Base-by-base conservation (phyloP, 2,113 vertebrate species). In the Poicephalus gulielmi region DNA sequence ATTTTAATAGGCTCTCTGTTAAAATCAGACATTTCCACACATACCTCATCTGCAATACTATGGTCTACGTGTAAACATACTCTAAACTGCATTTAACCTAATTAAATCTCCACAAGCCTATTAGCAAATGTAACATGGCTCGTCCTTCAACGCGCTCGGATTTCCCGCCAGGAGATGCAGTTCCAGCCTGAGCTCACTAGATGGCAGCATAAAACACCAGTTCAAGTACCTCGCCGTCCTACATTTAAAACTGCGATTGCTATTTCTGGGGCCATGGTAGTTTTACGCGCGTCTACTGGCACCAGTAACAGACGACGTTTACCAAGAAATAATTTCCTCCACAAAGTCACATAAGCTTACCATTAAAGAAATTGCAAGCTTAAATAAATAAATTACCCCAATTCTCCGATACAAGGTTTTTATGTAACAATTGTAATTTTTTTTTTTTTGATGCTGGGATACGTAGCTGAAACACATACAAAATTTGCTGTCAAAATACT, bases 101-200 rank as follows among this genome's bases (percentile, higher is more conserved):
- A 7, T 57, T 27, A 50, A 79, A 39, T 7, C 13, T 46, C 30
- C 27, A 30, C 47, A 84, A 53, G 12, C 3, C 43, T 59, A 16
- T 10, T 41, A 0, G 5, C 70, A 82, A 94, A 46, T 7, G 37
- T 20, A 67, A 62, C 16, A 67, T 0, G 22, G 16, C 18, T 62
- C 9, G 10, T 18, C 9, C 33, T 77, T 13, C 62, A 67, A 39
- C 7, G 13, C 3, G 18, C 14, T 16, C 4, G 50, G 33, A 35
- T 6, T 49, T 60, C 30, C 25, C 13, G 5, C 10, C 8, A 52
- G 11, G 28, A 11, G 3, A 37, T 70, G 94, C 27, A 92, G 53
- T 82, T 96, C 86, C 43, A 52, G 6, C 1, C 43, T 77, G 14
- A 35, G 10, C 15, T 95, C 92, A 94, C 81, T 91, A 98, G 92